Conservation (phyloP, 2,113 vertebrate species). For the Brienomyrus longianalis region DNA sequence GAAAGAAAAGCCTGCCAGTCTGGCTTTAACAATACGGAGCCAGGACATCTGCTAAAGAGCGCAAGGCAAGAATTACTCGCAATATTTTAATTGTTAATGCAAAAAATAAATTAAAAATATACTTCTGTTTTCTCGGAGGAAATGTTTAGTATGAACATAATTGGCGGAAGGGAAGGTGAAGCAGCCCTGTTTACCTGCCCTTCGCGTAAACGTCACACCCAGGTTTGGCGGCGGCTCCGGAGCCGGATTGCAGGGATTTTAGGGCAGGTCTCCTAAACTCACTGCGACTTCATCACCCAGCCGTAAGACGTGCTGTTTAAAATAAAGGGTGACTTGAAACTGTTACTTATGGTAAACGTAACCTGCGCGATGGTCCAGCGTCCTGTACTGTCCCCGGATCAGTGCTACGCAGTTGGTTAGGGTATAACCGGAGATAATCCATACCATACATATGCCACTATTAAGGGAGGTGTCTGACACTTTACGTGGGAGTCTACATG, state of each 20-base stretch:
- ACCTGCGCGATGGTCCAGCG: neutral
- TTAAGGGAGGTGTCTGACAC: neutral
- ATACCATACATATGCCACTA: neutral
- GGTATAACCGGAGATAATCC: neutral
- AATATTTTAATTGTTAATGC: neutral
- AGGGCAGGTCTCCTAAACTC: neutral
- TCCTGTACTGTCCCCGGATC: neutral
- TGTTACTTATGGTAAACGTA: neutral
- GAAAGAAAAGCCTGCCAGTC: neutral
- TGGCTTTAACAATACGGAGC: neutral
- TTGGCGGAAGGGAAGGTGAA: neutral
- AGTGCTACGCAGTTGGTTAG: neutral
- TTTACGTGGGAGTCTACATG: neutral
- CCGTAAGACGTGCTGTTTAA: neutral
- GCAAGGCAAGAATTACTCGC: neutral
- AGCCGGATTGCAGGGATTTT: neutral
- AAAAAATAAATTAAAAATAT: neutral
- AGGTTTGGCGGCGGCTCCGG: neutral
- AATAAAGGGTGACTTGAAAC: neutral
- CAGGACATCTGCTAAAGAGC: neutral
- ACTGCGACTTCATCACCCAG: neutral
- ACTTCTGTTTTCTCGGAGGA: neutral
- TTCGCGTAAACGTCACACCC: neutral
- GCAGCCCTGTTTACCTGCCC: conserved; percentile 4
- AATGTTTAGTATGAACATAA: conserved; percentile 11